Base-by-base conservation (phyloP, 2,888 invertebrate species). In the Plutella xylostella region DNA sequence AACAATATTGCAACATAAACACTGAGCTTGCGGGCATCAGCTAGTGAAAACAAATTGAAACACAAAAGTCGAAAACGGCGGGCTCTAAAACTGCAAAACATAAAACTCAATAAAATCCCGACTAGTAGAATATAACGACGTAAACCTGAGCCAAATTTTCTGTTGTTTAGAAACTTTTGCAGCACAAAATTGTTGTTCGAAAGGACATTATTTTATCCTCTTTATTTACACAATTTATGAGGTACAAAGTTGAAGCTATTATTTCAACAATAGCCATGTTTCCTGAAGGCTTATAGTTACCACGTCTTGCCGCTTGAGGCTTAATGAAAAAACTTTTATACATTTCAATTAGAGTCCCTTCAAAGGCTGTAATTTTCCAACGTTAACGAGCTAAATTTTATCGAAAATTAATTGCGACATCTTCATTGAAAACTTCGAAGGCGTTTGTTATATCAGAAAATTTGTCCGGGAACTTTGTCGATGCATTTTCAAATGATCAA, bases 321-420 rank as follows among this genome's bases (percentile, higher is more conserved):
- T 67, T 76, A 77, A 79, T 80, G 73, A 79, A 78, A 77, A 78
- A 80, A 79, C 70, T 77, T 77, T 71, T 54, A 57, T 68, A 65
- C 65, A 66, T 75, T 76, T 78, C 75, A 76, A 80, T 80, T 76
- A 77, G 66, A 61, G 63, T 62, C 65, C 66, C 66, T 68, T 69
- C 65, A 73, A 71, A 73, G 67, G 63, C 66, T 69, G 71, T 74
- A 73, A 77, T 75, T 77, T 76, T 65, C 66, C 62, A 69, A 72
- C 72, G 78, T 78, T 79, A 80, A 79, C 78, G 80, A 78, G 76
- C 74, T 72, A 72, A 78, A 80, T 77, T 80, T 78, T 74, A 79
- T 78, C 74, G 78, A 76, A 80, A 80, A 82, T 80, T 82, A 82
- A 80, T 82, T 79, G 77, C 77, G 75, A 80, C 79, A 75, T 78